A percentile compares a stretch with the other conserved stretches of the same genome.
phyloP scores from a whole-genome alignment of 2,888 invertebrate species.

The Dilophus febrilis region DNA sequence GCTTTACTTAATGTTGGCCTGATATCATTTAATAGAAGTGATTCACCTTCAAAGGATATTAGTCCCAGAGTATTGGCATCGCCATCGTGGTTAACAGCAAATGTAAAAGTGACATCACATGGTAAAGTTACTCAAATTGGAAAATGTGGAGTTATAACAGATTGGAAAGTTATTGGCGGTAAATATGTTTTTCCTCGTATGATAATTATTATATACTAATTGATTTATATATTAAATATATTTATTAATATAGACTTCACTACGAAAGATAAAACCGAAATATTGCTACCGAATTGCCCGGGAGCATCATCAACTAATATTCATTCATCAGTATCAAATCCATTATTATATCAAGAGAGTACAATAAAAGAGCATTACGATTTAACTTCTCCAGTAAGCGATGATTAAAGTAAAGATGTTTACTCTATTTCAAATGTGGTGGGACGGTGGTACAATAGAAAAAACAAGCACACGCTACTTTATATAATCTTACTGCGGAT shows the following conservation, averaged over 20 bases:
- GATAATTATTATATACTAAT: not conserved
- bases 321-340: too few relatives aligned
- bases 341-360: too few relatives aligned
- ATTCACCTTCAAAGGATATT: conserved; percentile 5
- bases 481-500: too few relatives aligned
- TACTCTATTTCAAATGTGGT: too few relatives aligned
- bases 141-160: conserved; percentile 8
- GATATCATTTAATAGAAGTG: not conserved
- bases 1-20: not conserved
- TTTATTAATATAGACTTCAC: too few relatives aligned
- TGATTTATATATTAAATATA: conserved; percentile 1
- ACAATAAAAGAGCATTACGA: too few relatives aligned
- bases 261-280: conserved; percentile 8
- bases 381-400: conserved; percentile 10
- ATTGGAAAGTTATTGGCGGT: conserved; percentile 11
- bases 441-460: too few relatives aligned
- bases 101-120: conserved; percentile 8
- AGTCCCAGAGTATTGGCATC: conserved; percentile 11
- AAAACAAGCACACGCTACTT: too few relatives aligned
- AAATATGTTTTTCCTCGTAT: too few relatives aligned
- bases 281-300: conserved; percentile 12
- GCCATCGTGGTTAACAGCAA: conserved; percentile 9
- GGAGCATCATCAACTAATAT: conserved; percentile 6
- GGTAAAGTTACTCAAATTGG: conserved; percentile 8
- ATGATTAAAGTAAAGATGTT: too few relatives aligned